phyloP scores from a whole-genome alignment of 2,113 vertebrate genomes.

The Telmatochromis sp. region DNA sequence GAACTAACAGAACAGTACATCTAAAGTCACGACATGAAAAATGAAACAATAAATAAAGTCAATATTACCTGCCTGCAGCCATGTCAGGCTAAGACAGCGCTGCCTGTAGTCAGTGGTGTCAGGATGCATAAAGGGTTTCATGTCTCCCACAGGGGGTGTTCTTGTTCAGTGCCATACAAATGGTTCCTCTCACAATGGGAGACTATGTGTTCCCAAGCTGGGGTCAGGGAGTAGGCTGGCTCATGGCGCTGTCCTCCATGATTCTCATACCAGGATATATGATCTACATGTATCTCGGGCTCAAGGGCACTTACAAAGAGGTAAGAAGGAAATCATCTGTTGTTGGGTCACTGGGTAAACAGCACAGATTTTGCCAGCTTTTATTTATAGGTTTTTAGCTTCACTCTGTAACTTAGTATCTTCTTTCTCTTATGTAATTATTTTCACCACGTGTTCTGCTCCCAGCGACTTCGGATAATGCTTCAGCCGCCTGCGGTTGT shows the following conservation, averaged over 20 bases:
- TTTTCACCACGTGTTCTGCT: background rate
- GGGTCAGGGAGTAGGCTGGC: constrained; percentile 98
- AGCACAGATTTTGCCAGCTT: background rate
- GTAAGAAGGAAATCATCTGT: constrained; percentile 61
- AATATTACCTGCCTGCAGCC: constrained; percentile 48
- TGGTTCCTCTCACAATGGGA: constrained; percentile 95
- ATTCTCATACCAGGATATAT: constrained; percentile 96
- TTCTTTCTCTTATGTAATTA: background rate
- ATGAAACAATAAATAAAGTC: constrained; percentile 57
- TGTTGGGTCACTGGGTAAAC: background rate
- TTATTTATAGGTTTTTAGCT: background rate
- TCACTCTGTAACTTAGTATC: background rate
- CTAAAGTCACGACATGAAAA: constrained; percentile 43
- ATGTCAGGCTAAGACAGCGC: background rate
- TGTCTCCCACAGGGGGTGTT: constrained; percentile 87
- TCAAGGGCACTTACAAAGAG: constrained; percentile 97
- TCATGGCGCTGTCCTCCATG: constrained; percentile 98
- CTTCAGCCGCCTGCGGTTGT: constrained; percentile 83
- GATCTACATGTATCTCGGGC: constrained; percentile 89
- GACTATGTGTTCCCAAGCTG: constrained; percentile 93
- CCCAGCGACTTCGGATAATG: constrained; percentile 90
- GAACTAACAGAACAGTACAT: constrained; percentile 20
- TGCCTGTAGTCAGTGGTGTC: constrained; percentile 37
- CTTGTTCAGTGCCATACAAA: constrained; percentile 95
- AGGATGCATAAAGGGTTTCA: constrained; percentile 50